Evolutionary conservation across 2,888 invertebrate genomes (phyloP).

Genomic region (Cremastinae sp.): DNA sequence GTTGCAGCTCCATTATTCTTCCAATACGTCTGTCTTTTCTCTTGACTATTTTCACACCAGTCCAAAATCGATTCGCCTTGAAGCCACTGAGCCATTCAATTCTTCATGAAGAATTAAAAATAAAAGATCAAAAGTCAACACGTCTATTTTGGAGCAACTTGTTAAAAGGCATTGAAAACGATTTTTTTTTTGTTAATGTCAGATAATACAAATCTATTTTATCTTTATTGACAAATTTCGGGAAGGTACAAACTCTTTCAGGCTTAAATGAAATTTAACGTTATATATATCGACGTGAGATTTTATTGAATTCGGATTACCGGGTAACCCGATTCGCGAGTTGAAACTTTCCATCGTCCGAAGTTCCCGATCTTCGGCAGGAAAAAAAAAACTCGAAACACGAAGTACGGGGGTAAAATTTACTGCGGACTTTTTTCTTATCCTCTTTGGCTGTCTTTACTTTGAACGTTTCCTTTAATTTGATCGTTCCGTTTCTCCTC

Average conservation of each 20-base stretch:
- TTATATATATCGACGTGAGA: slow-evolving; percentile 1
- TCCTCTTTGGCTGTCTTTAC: slow-evolving; percentile 11
- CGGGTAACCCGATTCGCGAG: slow-evolving; percentile 47
- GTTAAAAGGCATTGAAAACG: no score
- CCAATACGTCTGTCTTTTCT: neutral
- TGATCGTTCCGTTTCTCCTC: slow-evolving; percentile 41
- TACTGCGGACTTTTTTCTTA: slow-evolving; percentile 52
- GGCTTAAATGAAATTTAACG: slow-evolving; percentile 39
- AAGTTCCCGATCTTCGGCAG: slow-evolving; percentile 7
- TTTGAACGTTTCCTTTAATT: slow-evolving; percentile 54
- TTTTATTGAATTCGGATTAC: slow-evolving; percentile 53
- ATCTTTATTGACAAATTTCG: neutral
- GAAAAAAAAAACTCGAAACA: slow-evolving; percentile 42
- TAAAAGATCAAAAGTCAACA: no score
- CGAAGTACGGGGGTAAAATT: slow-evolving; percentile 47
- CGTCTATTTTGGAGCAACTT: no score
- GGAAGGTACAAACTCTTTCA: neutral
- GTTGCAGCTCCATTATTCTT: slow-evolving; percentile 4
- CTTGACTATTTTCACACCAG: no score
- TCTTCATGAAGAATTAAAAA: no score
- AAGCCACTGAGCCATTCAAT: no score
- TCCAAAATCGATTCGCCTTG: no score
- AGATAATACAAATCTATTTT: no score
- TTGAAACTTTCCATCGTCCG: slow-evolving; percentile 20
- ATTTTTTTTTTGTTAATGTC: no score